Percentiles rank a stretch among this genome's conserved stretches.
These are phyloP conservation scores for Ostrea edulis DNA, from an alignment of 1,140 invertebrate genomes.

Conservation along the genomic window DNA sequence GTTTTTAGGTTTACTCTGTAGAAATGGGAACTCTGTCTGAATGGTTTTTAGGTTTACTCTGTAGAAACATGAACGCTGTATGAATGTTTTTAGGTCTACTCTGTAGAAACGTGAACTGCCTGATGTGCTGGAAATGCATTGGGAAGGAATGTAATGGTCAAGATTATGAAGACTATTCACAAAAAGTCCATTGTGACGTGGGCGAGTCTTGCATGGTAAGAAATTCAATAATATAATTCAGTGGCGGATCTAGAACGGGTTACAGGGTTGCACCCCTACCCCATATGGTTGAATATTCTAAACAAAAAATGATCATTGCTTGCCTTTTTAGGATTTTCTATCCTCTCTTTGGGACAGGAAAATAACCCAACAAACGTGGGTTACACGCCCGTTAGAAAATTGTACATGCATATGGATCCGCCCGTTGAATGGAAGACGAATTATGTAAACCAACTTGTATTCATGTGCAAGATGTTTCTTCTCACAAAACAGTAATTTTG, in stretches of 20 bases:
- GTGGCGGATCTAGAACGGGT: background rate
- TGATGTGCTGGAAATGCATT: background rate
- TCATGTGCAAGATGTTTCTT: no score
- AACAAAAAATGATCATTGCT: background rate
- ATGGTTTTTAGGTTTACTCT: background rate
- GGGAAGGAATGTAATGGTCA: background rate
- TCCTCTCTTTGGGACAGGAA: background rate
- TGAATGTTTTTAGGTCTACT: background rate
- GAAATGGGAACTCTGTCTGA: no score
- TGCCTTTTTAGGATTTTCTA: background rate
- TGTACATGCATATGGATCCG: no score
- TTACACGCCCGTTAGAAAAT: background rate
- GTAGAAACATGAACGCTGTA: background rate
- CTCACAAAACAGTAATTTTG: no score
- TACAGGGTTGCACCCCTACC: background rate
- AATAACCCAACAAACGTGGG: background rate
- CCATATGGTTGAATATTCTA: no score
- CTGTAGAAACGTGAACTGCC: background rate
- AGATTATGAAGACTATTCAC: background rate
- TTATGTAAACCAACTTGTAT: no score
- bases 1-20: no score
- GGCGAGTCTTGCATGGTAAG: slow-evolving; percentile 1
- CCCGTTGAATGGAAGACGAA: background rate
- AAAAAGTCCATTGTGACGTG: background rate
- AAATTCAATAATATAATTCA: background rate